Percentiles rank a stretch among this genome's conserved stretches.
These are phyloP conservation scores for Atopsyche davidsoni DNA, from an alignment of 1,140 invertebrate species.

Conservation along the genomic window DNA sequence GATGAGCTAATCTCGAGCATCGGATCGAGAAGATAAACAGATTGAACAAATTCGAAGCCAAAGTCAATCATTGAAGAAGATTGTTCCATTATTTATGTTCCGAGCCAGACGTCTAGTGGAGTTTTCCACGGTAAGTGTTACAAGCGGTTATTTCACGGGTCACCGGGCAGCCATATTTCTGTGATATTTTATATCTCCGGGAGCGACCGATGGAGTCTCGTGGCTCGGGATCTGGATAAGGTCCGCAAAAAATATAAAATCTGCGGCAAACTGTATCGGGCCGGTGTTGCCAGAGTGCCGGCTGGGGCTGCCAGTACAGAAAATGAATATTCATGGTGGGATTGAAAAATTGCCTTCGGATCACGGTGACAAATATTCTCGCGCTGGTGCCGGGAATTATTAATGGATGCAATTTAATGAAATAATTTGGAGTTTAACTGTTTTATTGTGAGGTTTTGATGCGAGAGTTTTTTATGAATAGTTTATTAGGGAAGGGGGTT, in stretches of 20 bases:
- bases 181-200: slow-evolving; percentile 23
- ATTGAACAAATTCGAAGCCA: no score
- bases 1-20: no score
- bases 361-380: slow-evolving; percentile 29
- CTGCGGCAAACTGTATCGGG: slow-evolving; percentile 12
- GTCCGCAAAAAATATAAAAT: slow-evolving; percentile 5
- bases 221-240: slow-evolving; percentile 25
- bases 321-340: slow-evolving; percentile 31
- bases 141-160: slow-evolving; percentile 30
- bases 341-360: slow-evolving; percentile 31
- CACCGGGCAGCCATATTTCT: slow-evolving; percentile 27
- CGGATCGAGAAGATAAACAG: no score
- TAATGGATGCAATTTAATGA: slow-evolving; percentile 27
- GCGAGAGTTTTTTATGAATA: slow-evolving; percentile 13
- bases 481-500: slow-evolving; percentile 1
- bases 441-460: slow-evolving; percentile 18
- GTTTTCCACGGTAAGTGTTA: slow-evolving; percentile 20
- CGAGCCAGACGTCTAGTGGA: slow-evolving; percentile 1
- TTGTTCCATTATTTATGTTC: slow-evolving; percentile 9
- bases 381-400: slow-evolving; percentile 16
- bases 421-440: slow-evolving; percentile 26
- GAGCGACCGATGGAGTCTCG: slow-evolving; percentile 16
- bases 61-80: no score
- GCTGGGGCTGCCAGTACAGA: slow-evolving; percentile 13
- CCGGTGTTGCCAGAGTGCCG: slow-evolving; percentile 18